Evolutionary conservation across 1,140 invertebrate species (phyloP).

Genomic region (Lordiphosa clarofinis): DNA sequence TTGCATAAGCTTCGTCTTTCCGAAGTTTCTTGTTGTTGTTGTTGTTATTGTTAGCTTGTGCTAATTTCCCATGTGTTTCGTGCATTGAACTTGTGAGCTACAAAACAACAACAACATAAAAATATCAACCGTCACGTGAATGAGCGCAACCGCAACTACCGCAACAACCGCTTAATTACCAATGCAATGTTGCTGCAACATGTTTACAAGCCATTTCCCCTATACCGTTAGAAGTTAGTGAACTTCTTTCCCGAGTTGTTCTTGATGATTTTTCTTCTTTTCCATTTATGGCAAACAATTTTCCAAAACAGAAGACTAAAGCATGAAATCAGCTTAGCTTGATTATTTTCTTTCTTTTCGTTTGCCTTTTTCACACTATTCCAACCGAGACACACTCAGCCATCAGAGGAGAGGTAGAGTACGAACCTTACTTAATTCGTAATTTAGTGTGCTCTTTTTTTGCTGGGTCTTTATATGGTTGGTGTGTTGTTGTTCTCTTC

Average conservation of each 20-base stretch:
- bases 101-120: conserved; percentile 25
- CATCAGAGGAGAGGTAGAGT: conserved; percentile 5
- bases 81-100: conserved; percentile 68
- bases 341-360: conserved; percentile 16
- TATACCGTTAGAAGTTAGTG: conserved; percentile 60
- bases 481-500: conserved; percentile 7
- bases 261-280: conserved; percentile 25
- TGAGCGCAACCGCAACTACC: conserved; percentile 15
- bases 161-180: conserved; percentile 57
- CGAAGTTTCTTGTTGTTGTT: conserved; percentile 1
- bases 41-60: conserved; percentile 38
- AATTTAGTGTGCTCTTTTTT: conserved; percentile 38
- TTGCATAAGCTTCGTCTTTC: neutral
- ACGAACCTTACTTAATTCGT: conserved; percentile 61
- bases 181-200: conserved; percentile 67
- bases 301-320: conserved; percentile 37
- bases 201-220: conserved; percentile 34
- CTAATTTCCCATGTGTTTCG: conserved; percentile 68
- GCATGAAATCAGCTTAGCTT: conserved; percentile 57
- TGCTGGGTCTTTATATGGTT: conserved; percentile 1
- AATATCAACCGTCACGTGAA: conserved; percentile 47
- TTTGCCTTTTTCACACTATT: conserved; percentile 51
- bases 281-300: conserved; percentile 60
- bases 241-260: conserved; percentile 16
- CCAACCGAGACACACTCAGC: too few relatives aligned